These are phyloP conservation scores for Asarcornis scutulata DNA, from an alignment of 2,113 vertebrate species.

Conservation along the genomic window DNA sequence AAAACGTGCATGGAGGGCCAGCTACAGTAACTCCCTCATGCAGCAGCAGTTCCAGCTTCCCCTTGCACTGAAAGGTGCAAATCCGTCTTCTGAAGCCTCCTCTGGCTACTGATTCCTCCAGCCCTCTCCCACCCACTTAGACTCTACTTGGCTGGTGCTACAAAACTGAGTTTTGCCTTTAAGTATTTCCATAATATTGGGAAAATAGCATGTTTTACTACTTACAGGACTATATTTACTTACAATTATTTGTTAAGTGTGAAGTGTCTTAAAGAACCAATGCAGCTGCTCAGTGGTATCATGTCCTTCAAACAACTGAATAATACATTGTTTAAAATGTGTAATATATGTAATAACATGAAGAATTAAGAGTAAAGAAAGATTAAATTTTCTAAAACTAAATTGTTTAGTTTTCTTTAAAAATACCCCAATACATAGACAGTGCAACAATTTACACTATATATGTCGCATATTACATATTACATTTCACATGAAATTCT, in stretches of 20 bases:
- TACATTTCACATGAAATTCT: neutral
- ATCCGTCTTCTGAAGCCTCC: neutral
- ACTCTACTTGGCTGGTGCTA: neutral
- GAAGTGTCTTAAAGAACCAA: neutral
- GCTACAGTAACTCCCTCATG: neutral
- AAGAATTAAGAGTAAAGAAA: neutral
- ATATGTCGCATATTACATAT: neutral
- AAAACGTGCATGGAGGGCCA: neutral
- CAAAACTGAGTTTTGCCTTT: neutral
- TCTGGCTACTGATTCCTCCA: neutral
- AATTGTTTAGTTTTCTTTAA: neutral
- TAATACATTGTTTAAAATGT: neutral
- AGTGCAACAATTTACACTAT: neutral
- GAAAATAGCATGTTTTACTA: neutral
- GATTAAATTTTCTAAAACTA: neutral
- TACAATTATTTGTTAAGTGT: neutral
- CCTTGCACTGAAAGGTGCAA: neutral
- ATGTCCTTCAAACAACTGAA: neutral
- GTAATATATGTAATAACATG: neutral
- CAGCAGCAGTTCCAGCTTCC: neutral
- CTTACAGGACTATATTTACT: neutral
- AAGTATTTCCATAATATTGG: neutral
- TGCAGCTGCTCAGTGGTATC: neutral
- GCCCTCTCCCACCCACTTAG: neutral
- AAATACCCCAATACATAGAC: neutral